Evolutionary conservation across 2,797 vertebrate species (phyloP).

Genomic region (Paratrypauchen microcephalus): DNA sequence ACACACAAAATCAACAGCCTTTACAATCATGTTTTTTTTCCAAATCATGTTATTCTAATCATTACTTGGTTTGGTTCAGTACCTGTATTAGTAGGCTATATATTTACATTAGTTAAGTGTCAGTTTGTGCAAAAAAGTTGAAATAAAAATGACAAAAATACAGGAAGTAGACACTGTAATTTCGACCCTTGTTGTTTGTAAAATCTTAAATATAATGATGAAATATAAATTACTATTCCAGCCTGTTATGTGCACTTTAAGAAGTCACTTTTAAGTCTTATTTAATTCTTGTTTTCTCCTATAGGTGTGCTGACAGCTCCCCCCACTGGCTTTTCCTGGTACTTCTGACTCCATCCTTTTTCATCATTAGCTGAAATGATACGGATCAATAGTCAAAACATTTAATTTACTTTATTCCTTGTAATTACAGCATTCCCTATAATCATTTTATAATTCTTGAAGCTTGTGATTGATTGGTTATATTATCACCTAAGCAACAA

Average conservation of each 20-base stretch:
- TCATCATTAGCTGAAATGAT: slow-evolving; percentile 17
- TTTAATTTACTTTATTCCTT: not conserved
- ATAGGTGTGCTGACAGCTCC: slow-evolving; percentile 32
- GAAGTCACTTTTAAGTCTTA: not conserved
- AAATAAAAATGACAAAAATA: no score
- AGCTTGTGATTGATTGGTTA: not conserved
- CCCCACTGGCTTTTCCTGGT: slow-evolving; percentile 27
- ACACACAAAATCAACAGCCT: no score
- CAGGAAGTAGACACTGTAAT: no score
- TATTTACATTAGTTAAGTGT: no score
- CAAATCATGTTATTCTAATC: no score
- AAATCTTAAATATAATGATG: no score
- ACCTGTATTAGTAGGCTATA: no score
- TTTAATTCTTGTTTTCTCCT: slow-evolving; percentile 12
- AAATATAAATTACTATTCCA: no score
- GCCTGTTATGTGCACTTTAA: no score
- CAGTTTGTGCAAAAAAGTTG: no score
- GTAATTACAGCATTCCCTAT: not conserved
- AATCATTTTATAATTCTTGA: not conserved
- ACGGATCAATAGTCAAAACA: not conserved
- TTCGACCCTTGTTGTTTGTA: no score
- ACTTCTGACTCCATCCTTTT: slow-evolving; percentile 27
- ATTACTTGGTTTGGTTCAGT: no score
- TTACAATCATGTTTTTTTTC: not conserved
- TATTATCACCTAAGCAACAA: not conserved